These are phyloP conservation scores for Bedellia somnulentella DNA, from an alignment of 2,888 invertebrate genomes.

Conservation along the genomic window DNA sequence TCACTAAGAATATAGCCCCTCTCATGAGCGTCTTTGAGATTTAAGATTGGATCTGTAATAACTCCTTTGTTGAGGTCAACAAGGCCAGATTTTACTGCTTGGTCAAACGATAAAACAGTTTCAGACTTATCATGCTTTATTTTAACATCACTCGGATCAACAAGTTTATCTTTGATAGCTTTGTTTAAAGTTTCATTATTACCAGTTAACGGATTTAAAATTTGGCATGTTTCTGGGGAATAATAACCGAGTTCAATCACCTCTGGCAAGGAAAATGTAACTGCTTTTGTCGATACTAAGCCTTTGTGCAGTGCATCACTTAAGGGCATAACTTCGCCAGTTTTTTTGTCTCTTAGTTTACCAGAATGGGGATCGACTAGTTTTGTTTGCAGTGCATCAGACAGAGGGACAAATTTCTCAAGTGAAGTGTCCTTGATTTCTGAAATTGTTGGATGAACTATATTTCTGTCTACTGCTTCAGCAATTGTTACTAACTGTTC, in stretches of 20 bases:
- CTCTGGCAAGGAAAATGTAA: conserved; percentile 73
- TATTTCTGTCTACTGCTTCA: conserved; percentile 76
- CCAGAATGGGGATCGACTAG: conserved; percentile 72
- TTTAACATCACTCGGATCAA: conserved; percentile 71
- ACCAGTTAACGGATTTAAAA: conserved; percentile 77
- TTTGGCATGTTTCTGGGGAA: conserved; percentile 69
- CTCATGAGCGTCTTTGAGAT: conserved; percentile 76
- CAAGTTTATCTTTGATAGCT: conserved; percentile 71
- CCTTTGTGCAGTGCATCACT: conserved; percentile 71
- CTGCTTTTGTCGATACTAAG: conserved; percentile 70
- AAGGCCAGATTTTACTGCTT: conserved; percentile 70
- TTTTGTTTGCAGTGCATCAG: conserved; percentile 71
- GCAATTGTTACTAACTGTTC: conserved; percentile 71
- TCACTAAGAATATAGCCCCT: conserved; percentile 81
- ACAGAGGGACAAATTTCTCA: conserved; percentile 71
- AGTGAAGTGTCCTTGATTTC: conserved; percentile 77
- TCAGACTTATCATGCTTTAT: conserved; percentile 74
- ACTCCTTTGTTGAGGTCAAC: conserved; percentile 72
- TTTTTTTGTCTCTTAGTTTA: conserved; percentile 71
- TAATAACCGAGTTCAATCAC: conserved; percentile 78
- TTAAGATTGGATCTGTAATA: conserved; percentile 69
- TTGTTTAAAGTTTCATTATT: conserved; percentile 73
- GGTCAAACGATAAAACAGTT: conserved; percentile 65
- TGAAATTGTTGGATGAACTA: conserved; percentile 80
- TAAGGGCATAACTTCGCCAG: conserved; percentile 69